Conservation (phyloP, 2,888 invertebrate genomes). For the Agrotis segetum region DNA sequence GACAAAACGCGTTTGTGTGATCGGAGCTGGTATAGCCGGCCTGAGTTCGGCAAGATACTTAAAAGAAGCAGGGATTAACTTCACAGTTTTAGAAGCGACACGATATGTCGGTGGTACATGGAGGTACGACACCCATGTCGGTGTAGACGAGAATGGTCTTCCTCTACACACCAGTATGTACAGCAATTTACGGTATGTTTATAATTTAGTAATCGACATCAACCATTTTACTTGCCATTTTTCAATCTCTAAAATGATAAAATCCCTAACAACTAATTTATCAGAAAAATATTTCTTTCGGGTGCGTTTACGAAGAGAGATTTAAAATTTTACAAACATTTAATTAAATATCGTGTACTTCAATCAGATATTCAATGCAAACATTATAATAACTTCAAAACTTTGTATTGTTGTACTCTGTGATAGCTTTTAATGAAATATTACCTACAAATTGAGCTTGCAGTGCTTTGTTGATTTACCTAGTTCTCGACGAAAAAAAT, state of each 20-base stretch:
- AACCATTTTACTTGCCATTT: neutral
- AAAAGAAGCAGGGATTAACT: slow-evolving; percentile 80
- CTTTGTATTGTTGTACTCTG: neutral
- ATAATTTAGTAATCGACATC: neutral
- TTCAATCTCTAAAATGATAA: too few species aligned
- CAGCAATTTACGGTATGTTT: slow-evolving; percentile 91
- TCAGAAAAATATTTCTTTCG: neutral
- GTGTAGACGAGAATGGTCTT: slow-evolving; percentile 89
- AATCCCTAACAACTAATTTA: too few species aligned
- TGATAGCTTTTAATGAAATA: neutral
- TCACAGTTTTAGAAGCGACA: slow-evolving; percentile 84
- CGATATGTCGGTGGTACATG: slow-evolving; percentile 85
- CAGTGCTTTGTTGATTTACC: slow-evolving; percentile 4
- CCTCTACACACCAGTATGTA: slow-evolving; percentile 93
- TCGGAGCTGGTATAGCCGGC: slow-evolving; percentile 86
- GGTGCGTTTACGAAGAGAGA: slow-evolving; percentile 52
- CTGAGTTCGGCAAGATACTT: slow-evolving; percentile 82
- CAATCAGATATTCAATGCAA: slow-evolving; percentile 3
- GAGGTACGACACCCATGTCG: slow-evolving; percentile 87
- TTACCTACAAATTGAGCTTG: neutral
- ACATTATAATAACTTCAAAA: slow-evolving; percentile 4
- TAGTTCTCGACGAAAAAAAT: slow-evolving; percentile 33
- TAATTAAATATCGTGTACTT: neutral
- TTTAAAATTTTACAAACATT: slow-evolving; percentile 6
- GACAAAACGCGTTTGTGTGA: slow-evolving; percentile 80